phyloP scores from a whole-genome alignment of 2,888 invertebrate genomes.

The Lochmaea crataegi region DNA sequence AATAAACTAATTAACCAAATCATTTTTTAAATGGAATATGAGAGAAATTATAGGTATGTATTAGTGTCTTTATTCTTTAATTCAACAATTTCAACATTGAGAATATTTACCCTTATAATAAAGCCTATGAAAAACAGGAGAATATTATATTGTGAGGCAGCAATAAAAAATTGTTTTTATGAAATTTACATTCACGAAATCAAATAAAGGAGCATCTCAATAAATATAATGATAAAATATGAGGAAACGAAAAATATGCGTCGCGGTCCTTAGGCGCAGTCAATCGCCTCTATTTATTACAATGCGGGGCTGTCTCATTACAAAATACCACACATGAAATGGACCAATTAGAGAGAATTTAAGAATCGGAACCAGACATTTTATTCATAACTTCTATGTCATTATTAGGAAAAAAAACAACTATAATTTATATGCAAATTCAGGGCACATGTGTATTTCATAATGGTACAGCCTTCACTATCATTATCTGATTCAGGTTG shows the following conservation, averaged over 20 bases:
- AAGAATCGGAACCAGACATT: no score
- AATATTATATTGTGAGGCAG: neutral
- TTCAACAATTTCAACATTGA: neutral
- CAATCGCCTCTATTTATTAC: conserved; percentile 53
- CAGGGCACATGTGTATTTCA: neutral
- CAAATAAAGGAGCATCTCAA: neutral
- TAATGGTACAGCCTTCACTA: conserved; percentile 37
- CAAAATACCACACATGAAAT: neutral
- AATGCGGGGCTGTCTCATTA: conserved; percentile 12
- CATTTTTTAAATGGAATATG: no score
- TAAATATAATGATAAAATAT: conserved; percentile 17
- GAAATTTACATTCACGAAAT: neutral
- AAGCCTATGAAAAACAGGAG: neutral
- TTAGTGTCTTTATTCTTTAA: neutral
- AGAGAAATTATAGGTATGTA: no score
- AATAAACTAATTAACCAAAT: no score
- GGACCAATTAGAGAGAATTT: neutral
- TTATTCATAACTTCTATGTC: no score
- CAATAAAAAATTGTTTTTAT: neutral
- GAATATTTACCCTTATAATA: neutral
- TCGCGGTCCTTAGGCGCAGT: conserved; percentile 52
- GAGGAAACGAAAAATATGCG: conserved; percentile 44
- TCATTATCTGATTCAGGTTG: conserved; percentile 57
- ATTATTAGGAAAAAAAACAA: no score
- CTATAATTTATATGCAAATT: conserved; percentile 2